phyloP scores from a whole-genome alignment of 1,140 invertebrate species.

The Sycobia sp. region DNA sequence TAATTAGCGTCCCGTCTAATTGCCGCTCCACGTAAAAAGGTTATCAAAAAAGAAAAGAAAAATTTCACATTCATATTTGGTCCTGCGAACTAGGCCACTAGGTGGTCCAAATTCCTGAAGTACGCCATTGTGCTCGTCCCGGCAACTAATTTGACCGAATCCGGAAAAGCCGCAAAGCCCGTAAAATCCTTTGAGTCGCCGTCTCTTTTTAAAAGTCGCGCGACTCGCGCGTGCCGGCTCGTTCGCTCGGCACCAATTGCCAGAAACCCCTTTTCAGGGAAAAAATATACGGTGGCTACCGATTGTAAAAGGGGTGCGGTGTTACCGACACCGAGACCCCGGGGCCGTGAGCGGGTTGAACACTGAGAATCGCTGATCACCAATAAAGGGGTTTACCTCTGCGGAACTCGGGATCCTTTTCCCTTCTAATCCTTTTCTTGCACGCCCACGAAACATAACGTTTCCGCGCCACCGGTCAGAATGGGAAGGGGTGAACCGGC shows the following conservation, averaged over 20 bases:
- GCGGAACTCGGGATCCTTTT: conserved; percentile 32
- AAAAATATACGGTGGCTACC: conserved; percentile 47
- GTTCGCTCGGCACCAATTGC: conserved; percentile 29
- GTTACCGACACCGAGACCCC: conserved; percentile 12
- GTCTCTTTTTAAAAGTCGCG: conserved; percentile 34
- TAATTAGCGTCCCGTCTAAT: neutral
- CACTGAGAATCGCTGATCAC: conserved; percentile 54
- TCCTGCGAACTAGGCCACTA: too few species aligned
- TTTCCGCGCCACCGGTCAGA: conserved; percentile 28
- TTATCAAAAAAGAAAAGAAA: too few species aligned
- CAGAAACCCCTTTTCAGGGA: conserved; percentile 41
- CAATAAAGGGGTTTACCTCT: conserved; percentile 55
- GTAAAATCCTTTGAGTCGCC: conserved; percentile 18
- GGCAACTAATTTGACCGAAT: too few species aligned
- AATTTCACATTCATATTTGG: too few species aligned
- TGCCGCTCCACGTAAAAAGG: too few species aligned
- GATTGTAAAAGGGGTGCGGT: conserved; percentile 45
- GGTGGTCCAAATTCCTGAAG: too few species aligned
- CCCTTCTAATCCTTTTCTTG: conserved; percentile 54
- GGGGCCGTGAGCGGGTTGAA: conserved; percentile 49
- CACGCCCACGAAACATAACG: conserved; percentile 44
- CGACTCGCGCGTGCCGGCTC: conserved; percentile 48
- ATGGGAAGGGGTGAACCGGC: conserved; percentile 45
- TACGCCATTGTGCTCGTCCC: too few species aligned
- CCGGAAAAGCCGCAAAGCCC: conserved; percentile 1